Evolutionary conservation across 2,797 vertebrate species (phyloP).

Genomic region (Onychomys leucogaster): DNA sequence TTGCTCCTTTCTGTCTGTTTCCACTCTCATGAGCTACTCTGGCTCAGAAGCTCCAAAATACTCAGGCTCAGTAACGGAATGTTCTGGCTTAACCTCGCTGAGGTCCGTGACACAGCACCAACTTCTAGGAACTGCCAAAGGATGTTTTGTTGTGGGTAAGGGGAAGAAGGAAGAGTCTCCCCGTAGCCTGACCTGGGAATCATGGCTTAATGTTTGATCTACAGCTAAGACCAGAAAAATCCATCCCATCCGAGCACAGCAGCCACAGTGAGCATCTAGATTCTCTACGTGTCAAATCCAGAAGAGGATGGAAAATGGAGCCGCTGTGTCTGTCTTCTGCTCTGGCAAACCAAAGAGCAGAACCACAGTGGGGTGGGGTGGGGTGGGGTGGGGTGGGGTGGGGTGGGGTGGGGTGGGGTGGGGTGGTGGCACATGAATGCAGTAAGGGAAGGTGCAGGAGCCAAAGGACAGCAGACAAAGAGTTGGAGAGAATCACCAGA

Average conservation of each 20-base stretch:
- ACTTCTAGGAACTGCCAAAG: not conserved
- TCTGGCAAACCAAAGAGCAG: too few relatives aligned
- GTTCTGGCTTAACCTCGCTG: not conserved
- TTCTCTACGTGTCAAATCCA: not conserved
- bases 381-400: too few relatives aligned
- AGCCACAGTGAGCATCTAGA: not conserved
- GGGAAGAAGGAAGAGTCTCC: not conserved
- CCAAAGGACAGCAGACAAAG: fast-evolving
- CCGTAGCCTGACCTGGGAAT: not conserved
- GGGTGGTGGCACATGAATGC: not conserved
- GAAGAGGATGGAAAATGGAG: not conserved
- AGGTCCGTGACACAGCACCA: not conserved
- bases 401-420: fast-evolving
- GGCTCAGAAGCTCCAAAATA: not conserved
- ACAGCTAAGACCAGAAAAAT: not conserved
- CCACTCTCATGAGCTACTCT: not conserved
- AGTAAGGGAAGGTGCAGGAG: not conserved
- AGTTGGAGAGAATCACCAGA: too few relatives aligned
- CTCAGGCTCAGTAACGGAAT: too few relatives aligned
- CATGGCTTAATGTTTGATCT: not conserved
- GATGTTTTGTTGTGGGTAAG: not conserved
- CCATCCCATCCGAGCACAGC: not conserved
- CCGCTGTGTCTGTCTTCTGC: too few relatives aligned
- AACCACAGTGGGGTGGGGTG: too few relatives aligned
- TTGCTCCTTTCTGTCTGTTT: not conserved